Percentiles rank a stretch among this genome's conserved stretches.
Conservation (phyloP, 2,888 invertebrate genomes). For the Quadroppia sp. region DNA sequence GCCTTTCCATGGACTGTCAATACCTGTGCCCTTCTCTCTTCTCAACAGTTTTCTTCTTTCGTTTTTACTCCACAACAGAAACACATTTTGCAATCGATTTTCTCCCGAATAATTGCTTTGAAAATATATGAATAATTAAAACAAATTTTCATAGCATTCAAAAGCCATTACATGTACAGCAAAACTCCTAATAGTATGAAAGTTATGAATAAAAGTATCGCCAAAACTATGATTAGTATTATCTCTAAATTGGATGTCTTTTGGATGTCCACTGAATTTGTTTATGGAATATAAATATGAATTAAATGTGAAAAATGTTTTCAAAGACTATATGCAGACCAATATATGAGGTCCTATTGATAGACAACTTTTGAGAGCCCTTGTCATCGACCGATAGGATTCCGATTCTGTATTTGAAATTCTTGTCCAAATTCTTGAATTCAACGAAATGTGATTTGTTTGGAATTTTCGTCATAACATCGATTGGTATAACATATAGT, state of each 20-base stretch:
- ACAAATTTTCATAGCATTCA: too few relatives aligned
- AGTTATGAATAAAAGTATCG: conserved; percentile 36
- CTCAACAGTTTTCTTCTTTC: conserved; percentile 9
- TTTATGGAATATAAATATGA: background rate
- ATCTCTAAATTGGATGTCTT: conserved; percentile 14
- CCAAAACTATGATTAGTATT: conserved; percentile 34
- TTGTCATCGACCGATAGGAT: background rate
- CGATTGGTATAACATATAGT: background rate
- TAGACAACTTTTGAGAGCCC: background rate
- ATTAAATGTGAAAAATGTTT: too few relatives aligned
- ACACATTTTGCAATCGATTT: background rate
- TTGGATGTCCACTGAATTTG: background rate
- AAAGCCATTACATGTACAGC: conserved; percentile 35
- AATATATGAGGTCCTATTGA: background rate
- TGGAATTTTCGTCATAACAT: background rate
- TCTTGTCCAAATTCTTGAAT: background rate
- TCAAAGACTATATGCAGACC: too few relatives aligned
- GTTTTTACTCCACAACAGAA: conserved; percentile 39
- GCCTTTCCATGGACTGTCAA: too few relatives aligned
- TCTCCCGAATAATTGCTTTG: conserved; percentile 39
- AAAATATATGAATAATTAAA: background rate
- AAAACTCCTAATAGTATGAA: conserved; percentile 37
- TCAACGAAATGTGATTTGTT: background rate
- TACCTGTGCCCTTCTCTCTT: conserved; percentile 8
- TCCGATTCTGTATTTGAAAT: background rate